Conservation (phyloP, 2,113 vertebrate species). For the Lamprotornis superbus region DNA sequence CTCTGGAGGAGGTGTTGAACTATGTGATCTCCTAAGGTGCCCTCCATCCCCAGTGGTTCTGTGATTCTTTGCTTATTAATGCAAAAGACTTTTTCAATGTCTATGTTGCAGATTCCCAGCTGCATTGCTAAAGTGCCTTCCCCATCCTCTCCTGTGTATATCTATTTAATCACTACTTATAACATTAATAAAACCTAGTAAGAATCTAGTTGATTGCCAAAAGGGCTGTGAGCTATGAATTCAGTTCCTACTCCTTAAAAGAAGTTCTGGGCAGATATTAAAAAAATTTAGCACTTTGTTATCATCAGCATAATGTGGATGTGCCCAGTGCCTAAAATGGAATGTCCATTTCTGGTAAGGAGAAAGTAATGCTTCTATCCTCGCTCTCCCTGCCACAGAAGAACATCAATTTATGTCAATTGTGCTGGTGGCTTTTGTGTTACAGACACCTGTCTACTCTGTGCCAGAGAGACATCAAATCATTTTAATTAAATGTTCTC, state of each 20-base stretch:
- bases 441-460: conserved; percentile 36
- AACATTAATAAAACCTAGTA: background rate
- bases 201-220: background rate
- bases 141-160: background rate
- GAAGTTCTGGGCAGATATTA: rapidly evolving
- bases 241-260: background rate
- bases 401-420: background rate
- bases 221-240: background rate
- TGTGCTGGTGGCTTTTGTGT: conserved; percentile 8
- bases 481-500: conserved; percentile 55
- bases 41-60: background rate
- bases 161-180: background rate
- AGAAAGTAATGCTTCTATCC: background rate
- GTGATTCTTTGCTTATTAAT: background rate
- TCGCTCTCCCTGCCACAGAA: background rate
- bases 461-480: conserved; percentile 8
- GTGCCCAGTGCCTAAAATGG: background rate
- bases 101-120: background rate
- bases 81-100: background rate
- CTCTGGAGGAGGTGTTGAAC: background rate
- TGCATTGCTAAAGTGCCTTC: background rate
- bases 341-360: background rate
- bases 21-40: background rate
- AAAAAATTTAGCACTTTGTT: background rate
- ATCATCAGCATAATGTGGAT: background rate